phyloP scores from a whole-genome alignment of 2,113 vertebrate genomes.

The Herpailurus yagouaroundi region DNA sequence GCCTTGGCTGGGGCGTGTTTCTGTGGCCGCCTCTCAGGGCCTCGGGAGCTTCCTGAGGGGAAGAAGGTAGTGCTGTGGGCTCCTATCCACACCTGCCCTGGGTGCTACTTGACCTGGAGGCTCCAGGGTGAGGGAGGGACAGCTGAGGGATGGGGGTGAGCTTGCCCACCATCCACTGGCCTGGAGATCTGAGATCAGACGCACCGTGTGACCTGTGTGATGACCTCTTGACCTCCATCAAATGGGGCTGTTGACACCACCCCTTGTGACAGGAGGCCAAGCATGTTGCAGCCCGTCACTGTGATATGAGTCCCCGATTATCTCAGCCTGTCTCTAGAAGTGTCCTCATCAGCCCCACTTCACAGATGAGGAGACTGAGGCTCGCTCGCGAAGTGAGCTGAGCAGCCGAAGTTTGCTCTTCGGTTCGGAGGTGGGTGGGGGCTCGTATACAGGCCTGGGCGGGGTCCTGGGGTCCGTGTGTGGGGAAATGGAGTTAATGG shows the following conservation, averaged over 20 bases:
- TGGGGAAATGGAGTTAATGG: neutral
- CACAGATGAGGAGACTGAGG: neutral
- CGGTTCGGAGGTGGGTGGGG: neutral
- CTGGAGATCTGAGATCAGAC: neutral
- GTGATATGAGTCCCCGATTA: too few relatives aligned
- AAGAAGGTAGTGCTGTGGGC: neutral
- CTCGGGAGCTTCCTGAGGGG: neutral
- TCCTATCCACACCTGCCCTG: too few relatives aligned
- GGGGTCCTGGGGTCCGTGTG: neutral
- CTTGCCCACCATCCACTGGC: neutral
- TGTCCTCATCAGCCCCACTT: neutral
- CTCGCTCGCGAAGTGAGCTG: neutral
- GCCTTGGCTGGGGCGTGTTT: neutral
- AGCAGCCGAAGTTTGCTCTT: neutral
- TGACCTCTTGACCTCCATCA: neutral
- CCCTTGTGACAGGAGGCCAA: neutral
- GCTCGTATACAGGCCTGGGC: neutral
- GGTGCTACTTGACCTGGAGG: neutral
- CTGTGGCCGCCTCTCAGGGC: neutral
- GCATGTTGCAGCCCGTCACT: neutral
- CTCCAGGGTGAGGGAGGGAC: neutral
- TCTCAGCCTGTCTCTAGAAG: neutral
- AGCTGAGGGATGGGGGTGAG: neutral
- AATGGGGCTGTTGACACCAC: accelerated
- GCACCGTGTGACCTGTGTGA: neutral